These are phyloP conservation scores for Malurus cyaneus DNA, from an alignment of 2,113 vertebrate genomes.

Conservation along the genomic window DNA sequence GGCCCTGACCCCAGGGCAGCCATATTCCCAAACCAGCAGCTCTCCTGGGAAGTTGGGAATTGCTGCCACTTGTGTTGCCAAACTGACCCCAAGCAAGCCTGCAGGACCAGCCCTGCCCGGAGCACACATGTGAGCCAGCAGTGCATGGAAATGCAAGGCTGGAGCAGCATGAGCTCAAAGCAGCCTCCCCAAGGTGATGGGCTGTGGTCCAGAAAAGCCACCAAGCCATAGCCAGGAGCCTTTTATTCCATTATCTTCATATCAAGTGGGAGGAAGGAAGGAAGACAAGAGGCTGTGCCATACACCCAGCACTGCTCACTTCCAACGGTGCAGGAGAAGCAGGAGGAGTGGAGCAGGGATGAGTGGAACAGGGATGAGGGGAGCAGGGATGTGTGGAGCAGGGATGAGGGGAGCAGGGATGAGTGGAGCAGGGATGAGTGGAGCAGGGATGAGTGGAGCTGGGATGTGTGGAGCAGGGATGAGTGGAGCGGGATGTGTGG, in stretches of 20 bases:
- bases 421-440: fast-evolving
- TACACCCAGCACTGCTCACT: neutral
- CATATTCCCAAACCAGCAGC: neutral
- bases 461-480: neutral
- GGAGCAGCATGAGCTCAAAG: neutral
- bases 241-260: neutral
- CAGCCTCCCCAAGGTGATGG: neutral
- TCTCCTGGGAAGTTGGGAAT: neutral
- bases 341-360: fast-evolving
- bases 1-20: neutral
- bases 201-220: neutral
- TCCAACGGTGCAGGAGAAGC: fast-evolving
- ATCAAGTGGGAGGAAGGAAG: neutral
- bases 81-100: fast-evolving
- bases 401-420: too few species aligned
- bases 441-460: neutral
- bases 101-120: neutral
- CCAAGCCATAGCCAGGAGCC: neutral
- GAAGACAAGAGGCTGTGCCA: neutral
- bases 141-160: neutral
- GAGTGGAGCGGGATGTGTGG: too few species aligned
- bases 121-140: fast-evolving
- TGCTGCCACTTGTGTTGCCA: neutral
- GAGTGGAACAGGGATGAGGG: neutral
- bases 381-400: neutral